Base-by-base conservation (phyloP, 30 jellyfish, hydroid and myxozoan species). In the Cassiopea xamachana region DNA sequence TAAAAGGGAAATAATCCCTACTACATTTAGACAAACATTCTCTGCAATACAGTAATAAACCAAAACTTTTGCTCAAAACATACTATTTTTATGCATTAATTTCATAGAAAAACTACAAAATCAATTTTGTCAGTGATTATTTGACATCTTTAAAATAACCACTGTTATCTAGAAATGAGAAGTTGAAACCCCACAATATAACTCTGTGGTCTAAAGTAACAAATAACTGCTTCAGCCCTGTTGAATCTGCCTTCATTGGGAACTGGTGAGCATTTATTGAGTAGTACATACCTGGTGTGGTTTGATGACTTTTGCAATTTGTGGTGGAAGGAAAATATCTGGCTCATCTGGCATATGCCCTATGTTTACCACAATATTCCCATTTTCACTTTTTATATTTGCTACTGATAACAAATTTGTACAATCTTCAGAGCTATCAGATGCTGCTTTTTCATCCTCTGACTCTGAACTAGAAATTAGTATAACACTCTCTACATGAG, bases 261-360 rank as follows among this genome's bases (percentile, higher is more conserved):
- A 64, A 5, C 2, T 64, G 27, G 43, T 9, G 43, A 64, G 2
- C 0, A 64, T 13, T 2, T 27, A 64, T 64, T 14, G 4, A 62
- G 6, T 9, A 64, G 75, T 46, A 9, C 74, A 44, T 78, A 96
- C 99, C 99, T 96, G 99, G 67, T 96, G 99, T 60, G 98, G 97
- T 80, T 96, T 92, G 64, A 96, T 79, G 46, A 79, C 92, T 10
- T 78, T 74, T 55, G 97, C 93, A 8, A 96, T 84, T 39, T 64
- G 93, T 17, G 91, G 68, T n/a, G 98, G 92, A 74, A 96, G 64
- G 82, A 91, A 89, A 16, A 96, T 86, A 77, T 96, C 98, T 61
- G 95, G 96, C 48, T 96, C 99, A 55, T 78, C 89, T n/a, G 92
- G 88, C 4, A 89, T 64, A 79, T 96, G 98, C 68, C 88, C 90